Evolutionary conservation across 2,797 vertebrate species (phyloP).

Genomic region (Saxicola maurus): DNA sequence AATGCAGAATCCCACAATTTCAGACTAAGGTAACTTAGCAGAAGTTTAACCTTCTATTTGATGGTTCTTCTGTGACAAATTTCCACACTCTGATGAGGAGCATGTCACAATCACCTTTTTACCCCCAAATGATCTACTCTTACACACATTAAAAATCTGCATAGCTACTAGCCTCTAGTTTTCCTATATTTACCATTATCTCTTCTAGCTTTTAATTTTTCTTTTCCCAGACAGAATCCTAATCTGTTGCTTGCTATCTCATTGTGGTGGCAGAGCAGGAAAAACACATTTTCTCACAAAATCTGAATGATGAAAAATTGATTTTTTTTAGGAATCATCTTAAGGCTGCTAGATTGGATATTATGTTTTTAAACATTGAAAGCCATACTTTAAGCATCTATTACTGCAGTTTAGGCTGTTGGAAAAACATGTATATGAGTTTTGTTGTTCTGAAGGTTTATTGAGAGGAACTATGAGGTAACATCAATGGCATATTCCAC

Average conservation of each 20-base stretch:
- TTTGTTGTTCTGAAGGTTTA: background rate
- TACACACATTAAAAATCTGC: background rate
- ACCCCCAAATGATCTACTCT: background rate
- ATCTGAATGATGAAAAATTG: background rate
- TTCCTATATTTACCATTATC: background rate
- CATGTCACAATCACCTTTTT: background rate
- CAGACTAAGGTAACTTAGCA: background rate
- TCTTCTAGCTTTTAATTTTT: background rate
- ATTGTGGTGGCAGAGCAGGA: background rate
- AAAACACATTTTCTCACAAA: background rate
- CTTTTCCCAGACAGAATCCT: background rate
- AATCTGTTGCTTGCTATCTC: background rate
- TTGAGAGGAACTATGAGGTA: background rate
- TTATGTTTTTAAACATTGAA: background rate
- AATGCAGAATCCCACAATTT: background rate
- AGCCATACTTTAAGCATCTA: background rate
- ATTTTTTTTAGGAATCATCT: background rate
- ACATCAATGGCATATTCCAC: background rate
- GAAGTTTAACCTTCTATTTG: background rate
- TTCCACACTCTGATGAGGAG: background rate
- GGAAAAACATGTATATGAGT: background rate
- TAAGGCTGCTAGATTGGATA: background rate
- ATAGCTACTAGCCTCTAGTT: background rate
- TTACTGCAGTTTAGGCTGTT: background rate
- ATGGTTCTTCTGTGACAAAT: background rate